These are phyloP conservation scores for Mungos mungo DNA, from an alignment of 2,113 vertebrate genomes.

Conservation along the genomic window DNA sequence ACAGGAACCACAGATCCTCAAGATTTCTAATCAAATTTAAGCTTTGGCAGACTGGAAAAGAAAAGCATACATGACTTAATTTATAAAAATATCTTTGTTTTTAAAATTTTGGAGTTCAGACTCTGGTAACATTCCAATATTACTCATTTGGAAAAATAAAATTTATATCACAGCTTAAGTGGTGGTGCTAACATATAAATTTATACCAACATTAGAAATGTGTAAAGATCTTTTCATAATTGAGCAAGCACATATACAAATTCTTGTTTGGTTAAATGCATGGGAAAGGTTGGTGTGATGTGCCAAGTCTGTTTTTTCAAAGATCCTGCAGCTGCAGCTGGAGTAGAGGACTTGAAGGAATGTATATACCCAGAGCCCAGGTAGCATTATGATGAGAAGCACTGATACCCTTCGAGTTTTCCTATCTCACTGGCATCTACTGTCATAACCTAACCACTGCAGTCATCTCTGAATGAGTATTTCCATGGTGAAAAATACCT, in stretches of 20 bases:
- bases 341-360: neutral
- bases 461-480: neutral
- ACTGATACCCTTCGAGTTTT: neutral
- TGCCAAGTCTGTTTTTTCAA: neutral
- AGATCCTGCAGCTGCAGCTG: neutral
- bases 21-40: conserved; percentile 23
- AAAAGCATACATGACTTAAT: neutral
- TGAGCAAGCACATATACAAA: neutral
- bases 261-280: neutral
- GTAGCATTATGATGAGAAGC: neutral
- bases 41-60: neutral
- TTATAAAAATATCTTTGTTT: conserved; percentile 8
- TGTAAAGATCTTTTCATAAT: conserved; percentile 10
- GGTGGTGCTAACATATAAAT: neutral
- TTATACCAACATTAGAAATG: neutral
- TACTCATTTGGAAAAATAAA: conserved; percentile 47
- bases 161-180: neutral
- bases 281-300: neutral
- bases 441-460: neutral
- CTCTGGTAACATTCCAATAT: conserved; percentile 26
- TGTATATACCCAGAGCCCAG: neutral
- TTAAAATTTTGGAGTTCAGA: neutral
- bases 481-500: neutral
- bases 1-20: neutral
- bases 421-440: neutral